Percentiles rank a stretch among this genome's conserved stretches.
Conservation (phyloP, 2,797 vertebrate genomes). For the Spea hammondii region DNA sequence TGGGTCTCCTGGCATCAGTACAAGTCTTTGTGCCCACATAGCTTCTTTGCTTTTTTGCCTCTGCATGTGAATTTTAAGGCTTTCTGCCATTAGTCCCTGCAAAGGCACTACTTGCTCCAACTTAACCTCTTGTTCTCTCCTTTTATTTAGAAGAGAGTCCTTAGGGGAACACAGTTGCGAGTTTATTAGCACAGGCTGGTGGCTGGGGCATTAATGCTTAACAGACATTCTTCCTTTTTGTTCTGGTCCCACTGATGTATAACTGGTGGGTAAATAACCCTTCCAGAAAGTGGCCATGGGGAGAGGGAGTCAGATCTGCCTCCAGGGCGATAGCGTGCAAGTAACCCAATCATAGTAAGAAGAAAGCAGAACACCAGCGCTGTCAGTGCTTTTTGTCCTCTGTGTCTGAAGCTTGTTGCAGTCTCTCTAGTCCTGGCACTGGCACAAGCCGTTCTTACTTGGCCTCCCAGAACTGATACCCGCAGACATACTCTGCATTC, state of each 20-base stretch:
- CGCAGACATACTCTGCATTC: conserved; percentile 88
- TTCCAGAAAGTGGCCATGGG: conserved; percentile 46
- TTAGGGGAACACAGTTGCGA: background rate
- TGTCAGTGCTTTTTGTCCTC: conserved; percentile 61
- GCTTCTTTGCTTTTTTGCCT: conserved; percentile 7
- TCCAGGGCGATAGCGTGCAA: conserved; percentile 18
- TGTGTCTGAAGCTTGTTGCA: conserved; percentile 59
- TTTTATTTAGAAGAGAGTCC: conserved; percentile 1
- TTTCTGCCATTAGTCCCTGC: conserved; percentile 43
- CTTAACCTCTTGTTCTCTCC: conserved; percentile 34
- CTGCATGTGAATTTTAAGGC: conserved; percentile 11
- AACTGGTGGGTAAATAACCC: conserved; percentile 61
- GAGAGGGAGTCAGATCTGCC: conserved; percentile 21
- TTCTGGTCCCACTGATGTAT: conserved; percentile 62
- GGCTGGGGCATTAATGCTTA: conserved; percentile 57
- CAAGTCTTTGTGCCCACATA: conserved; percentile 26
- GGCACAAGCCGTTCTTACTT: conserved; percentile 74
- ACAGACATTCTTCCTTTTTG: conserved; percentile 52
- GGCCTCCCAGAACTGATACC: conserved; percentile 66
- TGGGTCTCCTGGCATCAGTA: conserved; percentile 26
- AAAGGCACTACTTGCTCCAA: conserved; percentile 50
- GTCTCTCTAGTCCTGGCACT: conserved; percentile 84
- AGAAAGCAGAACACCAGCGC: conserved; percentile 68
- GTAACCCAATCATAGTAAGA: conserved; percentile 66
- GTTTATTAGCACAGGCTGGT: conserved; percentile 58